Evolutionary conservation across 1,140 invertebrate species (phyloP), one percentile per base, ranked within the genome.

Genomic region (Pinna nobilis): DNA sequence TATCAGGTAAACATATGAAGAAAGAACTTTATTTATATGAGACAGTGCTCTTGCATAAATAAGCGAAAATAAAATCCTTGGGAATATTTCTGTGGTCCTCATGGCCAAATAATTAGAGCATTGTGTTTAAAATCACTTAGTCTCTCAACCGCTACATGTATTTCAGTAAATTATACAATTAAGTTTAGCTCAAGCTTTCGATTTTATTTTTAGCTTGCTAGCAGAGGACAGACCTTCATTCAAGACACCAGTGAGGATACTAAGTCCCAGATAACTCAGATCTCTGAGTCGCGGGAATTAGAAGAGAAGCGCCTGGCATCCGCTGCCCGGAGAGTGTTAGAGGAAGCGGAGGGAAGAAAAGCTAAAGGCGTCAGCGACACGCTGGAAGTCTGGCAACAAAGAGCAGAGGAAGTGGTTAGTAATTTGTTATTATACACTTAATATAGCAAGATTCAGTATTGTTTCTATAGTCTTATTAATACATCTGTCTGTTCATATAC

Each of bases 371-470:
- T 13, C 1, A 61, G 74, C 18, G 69, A 82, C 37, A 66, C 73
- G 6, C 47, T 87, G n/a, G 78, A 82, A 64, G 74, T 68, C 3
- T 87, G 86, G 86, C 71, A 82, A 57, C 49, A 81, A 18, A 77
- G 76, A 69, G 86, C 86, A 39, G 77, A 86, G 28, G 66, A 80
- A 77, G 76, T 86, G 73, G 83, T 87, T 41, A 71, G 79, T 63
- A 25, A 55, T 39, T 3, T 30, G 25, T 7, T 53, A 30, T 39
- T 66, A 55, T 35, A 57, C 61, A 59, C 69, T 69, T 69, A 59
- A 74, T n/a, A 37, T n/a, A 23, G 61, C 61, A 2, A 44, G 59
- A 53, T 37, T 68, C 20, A 11, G 2, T 2, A 53, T 13, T 23
- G 9, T 25, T 11, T 53, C 28, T 20, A 11, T 23, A 47, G 18